Percentiles rank a stretch among this genome's conserved stretches.
Conservation (phyloP, 2,797 vertebrate genomes). For the Glyptemys insculpta region DNA sequence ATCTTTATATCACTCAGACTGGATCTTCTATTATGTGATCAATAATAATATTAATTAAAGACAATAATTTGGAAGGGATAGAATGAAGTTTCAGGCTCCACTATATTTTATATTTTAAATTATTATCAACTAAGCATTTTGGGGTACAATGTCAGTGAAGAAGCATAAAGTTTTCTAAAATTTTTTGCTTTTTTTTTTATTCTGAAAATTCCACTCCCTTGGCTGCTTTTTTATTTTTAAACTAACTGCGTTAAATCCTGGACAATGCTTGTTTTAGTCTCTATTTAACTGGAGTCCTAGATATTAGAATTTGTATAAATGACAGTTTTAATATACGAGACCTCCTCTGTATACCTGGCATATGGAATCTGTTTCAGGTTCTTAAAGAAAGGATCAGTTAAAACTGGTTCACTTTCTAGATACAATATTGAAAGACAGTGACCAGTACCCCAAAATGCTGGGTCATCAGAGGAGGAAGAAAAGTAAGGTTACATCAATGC, state of each 20-base stretch:
- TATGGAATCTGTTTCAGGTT: neutral
- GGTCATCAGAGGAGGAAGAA: neutral
- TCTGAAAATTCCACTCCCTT: neutral
- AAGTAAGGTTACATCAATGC: neutral
- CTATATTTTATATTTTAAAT: conserved; percentile 58
- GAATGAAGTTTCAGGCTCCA: conserved; percentile 69
- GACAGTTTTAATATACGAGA: conserved; percentile 1
- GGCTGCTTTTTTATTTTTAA: neutral
- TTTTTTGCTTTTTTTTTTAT: neutral
- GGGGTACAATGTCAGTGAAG: neutral
- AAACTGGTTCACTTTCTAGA: neutral
- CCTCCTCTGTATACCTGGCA: neutral
- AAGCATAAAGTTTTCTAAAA: conserved; percentile 26
- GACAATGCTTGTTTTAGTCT: neutral
- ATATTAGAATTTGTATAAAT: neutral
- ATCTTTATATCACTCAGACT: conserved; percentile 77
- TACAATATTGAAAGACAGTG: neutral
- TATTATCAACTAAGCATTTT: conserved; percentile 56
- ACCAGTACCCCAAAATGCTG: rapidly evolving
- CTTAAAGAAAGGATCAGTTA: neutral
- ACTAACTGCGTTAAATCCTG: neutral
- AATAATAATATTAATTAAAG: conserved; percentile 85
- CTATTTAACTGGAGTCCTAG: neutral
- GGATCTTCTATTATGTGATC: conserved; percentile 79
- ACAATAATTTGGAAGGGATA: conserved; percentile 81